Percentiles rank a stretch among this genome's conserved stretches.
Evolutionary conservation across 1,140 invertebrate genomes (phyloP).

Genomic region (Melanaphis sacchari): DNA sequence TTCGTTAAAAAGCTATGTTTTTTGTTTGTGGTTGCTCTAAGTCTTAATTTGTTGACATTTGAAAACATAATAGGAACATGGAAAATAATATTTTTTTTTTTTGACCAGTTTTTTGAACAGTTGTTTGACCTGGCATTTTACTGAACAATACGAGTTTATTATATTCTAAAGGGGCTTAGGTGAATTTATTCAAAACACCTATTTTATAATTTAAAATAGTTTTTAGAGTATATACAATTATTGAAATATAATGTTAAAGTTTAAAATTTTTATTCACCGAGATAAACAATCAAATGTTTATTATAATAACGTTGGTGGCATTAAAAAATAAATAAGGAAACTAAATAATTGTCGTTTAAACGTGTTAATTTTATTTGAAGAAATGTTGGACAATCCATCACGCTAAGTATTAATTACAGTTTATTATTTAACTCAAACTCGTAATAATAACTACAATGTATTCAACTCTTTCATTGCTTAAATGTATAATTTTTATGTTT

Average conservation of each 20-base stretch:
- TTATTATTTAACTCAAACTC: neutral
- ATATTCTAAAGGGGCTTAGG: neutral
- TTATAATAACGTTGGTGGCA: neutral
- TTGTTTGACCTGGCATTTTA: slow-evolving; percentile 35
- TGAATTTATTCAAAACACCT: neutral
- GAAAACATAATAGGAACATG: neutral
- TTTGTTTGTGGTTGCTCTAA: slow-evolving; percentile 31
- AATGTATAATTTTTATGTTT: neutral
- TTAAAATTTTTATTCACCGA: neutral
- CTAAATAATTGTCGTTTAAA: neutral
- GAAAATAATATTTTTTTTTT: neutral
- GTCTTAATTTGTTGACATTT: slow-evolving; percentile 31
- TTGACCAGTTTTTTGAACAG: neutral
- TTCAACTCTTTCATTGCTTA: neutral
- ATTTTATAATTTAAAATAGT: neutral
- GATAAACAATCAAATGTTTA: neutral
- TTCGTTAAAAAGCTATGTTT: neutral
- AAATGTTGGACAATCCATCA: neutral
- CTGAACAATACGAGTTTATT: neutral
- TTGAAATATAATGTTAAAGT: neutral
- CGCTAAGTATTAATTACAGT: neutral
- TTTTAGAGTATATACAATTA: neutral
- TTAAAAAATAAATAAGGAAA: neutral
- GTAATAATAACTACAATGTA: neutral
- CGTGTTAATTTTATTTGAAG: neutral